Evolutionary conservation across 2,113 vertebrate species (phyloP).

Genomic region (Centropristis striata): DNA sequence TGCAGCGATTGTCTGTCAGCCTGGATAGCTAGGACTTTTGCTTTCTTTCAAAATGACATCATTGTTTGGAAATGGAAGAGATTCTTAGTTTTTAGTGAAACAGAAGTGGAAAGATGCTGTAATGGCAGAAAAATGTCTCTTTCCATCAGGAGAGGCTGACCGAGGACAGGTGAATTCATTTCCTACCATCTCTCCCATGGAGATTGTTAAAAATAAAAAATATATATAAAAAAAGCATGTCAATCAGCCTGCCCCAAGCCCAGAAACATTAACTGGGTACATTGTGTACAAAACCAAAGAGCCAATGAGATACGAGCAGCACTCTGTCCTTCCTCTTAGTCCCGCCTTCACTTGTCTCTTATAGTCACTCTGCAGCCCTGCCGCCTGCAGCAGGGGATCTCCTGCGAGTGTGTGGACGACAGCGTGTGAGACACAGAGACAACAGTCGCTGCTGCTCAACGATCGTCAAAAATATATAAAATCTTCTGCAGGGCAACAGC

Average conservation of each 20-base stretch:
- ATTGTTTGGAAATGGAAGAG: not conserved
- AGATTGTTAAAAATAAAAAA: not conserved
- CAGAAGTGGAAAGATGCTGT: not conserved
- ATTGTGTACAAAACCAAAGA: constrained; percentile 43
- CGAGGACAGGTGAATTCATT: not conserved
- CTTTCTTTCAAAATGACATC: not conserved
- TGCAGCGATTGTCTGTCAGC: no score
- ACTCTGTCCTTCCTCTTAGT: constrained; percentile 5
- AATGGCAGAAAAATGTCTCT: not conserved
- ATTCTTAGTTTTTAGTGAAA: not conserved
- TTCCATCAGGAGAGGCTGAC: not conserved
- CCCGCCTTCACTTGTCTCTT: constrained; percentile 45
- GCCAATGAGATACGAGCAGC: constrained; percentile 61
- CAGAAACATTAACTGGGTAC: constrained; percentile 41
- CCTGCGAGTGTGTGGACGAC: not conserved
- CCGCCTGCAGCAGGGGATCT: constrained; percentile 1
- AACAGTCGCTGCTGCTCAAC: not conserved
- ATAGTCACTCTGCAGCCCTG: not conserved
- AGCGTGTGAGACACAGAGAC: not conserved
- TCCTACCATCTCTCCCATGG: not conserved
- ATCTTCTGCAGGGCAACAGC: constrained; percentile 3
- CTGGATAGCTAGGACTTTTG: no score
- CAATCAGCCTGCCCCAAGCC: not conserved
- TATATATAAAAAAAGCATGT: not conserved
- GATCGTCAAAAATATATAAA: not conserved